Evolutionary conservation across 2,797 vertebrate species (phyloP).

Genomic region (Glyptemys insculpta): DNA sequence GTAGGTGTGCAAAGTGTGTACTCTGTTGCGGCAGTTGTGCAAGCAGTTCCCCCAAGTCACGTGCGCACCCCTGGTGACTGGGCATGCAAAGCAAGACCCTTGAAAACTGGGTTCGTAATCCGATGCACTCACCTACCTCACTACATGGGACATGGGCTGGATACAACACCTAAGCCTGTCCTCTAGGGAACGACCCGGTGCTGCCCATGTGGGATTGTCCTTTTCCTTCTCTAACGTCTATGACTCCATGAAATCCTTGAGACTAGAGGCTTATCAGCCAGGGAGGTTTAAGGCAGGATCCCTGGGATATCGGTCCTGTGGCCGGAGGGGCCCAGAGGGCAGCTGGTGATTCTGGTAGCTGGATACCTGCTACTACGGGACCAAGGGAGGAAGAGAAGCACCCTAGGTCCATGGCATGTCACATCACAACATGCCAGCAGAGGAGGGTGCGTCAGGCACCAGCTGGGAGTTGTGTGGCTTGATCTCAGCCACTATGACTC

Average conservation of each 20-base stretch:
- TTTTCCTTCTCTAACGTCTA: background rate
- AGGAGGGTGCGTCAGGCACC: background rate
- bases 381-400: background rate
- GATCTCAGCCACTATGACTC: background rate
- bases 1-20: background rate
- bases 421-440: background rate
- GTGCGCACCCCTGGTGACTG: background rate
- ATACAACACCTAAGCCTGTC: background rate
- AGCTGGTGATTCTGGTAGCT: background rate
- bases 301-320: accelerated
- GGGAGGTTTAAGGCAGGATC: background rate
- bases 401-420: background rate
- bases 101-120: background rate
- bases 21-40: background rate
- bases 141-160: background rate
- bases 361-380: background rate
- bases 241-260: background rate
- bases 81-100: background rate
- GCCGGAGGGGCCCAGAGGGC: background rate
- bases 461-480: background rate
- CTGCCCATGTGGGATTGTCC: background rate
- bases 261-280: background rate
- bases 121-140: background rate
- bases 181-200: background rate
- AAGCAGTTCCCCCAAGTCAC: background rate